Conservation (phyloP, 2,113 vertebrate species). For the Microcebus lehilahytsara region DNA sequence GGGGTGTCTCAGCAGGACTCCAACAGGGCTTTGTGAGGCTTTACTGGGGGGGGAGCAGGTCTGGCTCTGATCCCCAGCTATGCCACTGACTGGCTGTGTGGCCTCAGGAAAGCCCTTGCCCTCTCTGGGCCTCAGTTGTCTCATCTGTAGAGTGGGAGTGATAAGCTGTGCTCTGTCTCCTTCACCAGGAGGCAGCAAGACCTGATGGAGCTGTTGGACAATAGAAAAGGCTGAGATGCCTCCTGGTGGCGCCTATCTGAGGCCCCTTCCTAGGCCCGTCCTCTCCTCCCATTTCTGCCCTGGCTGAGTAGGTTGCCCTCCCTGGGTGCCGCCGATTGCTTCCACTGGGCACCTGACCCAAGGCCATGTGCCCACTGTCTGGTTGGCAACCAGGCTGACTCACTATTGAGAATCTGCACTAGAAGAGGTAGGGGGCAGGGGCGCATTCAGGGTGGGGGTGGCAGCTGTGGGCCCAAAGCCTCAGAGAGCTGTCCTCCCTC, state of each 20-base stretch:
- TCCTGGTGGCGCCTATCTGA: accelerated
- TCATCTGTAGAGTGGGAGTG: background rate
- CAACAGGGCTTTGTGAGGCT: background rate
- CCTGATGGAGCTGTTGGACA: background rate
- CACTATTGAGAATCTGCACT: background rate
- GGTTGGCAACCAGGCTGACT: background rate
- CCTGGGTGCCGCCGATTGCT: background rate
- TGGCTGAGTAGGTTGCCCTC: background rate
- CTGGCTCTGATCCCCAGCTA: background rate
- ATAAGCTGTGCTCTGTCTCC: slow-evolving; percentile 81
- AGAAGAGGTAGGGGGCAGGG: background rate
- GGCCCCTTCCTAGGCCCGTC: background rate
- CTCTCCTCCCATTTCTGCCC: background rate
- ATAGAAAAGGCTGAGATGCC: background rate
- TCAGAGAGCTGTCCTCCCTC: background rate
- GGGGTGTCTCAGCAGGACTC: background rate
- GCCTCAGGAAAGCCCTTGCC: background rate
- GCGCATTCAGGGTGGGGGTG: accelerated
- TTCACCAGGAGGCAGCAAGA: slow-evolving; percentile 53
- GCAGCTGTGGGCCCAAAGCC: background rate
- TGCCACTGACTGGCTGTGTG: background rate
- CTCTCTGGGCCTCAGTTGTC: background rate
- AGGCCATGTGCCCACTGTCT: background rate
- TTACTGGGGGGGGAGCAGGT: background rate
- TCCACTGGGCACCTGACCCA: background rate